Evolutionary conservation across 2,113 vertebrate species (phyloP).

Genomic region (Sylvicapra grimmia): DNA sequence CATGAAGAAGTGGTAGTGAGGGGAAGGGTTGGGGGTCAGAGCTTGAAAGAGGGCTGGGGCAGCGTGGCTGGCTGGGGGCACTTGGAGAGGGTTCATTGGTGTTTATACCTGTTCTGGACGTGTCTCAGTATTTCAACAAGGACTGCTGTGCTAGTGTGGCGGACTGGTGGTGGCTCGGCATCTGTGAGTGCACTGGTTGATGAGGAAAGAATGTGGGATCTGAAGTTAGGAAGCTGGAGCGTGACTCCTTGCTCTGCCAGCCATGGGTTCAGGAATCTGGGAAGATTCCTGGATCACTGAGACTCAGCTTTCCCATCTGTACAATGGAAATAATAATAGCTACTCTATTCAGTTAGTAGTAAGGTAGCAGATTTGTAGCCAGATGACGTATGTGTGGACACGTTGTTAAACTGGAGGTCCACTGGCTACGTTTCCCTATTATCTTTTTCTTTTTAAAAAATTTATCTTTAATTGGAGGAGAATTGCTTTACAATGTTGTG

Average conservation of each 20-base stretch:
- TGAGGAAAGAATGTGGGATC: not conserved
- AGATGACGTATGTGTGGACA: not conserved
- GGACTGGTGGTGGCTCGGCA: not conserved
- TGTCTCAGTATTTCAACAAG: not conserved
- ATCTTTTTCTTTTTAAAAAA: not conserved
- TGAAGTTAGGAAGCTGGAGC: not conserved
- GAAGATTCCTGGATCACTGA: not conserved
- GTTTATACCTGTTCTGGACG: not conserved
- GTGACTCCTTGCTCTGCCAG: not conserved
- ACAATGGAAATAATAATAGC: not conserved
- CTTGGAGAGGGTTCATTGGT: too few species aligned
- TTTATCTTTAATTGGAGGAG: not conserved
- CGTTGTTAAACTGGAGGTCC: not conserved
- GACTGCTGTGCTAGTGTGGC: not conserved
- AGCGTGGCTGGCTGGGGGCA: fast-evolving
- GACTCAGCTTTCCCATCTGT: not conserved
- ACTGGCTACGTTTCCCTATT: not conserved
- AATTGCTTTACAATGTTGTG: not conserved
- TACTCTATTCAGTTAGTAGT: not conserved
- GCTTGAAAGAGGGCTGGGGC: not conserved
- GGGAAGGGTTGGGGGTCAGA: not conserved
- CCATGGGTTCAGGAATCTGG: not conserved
- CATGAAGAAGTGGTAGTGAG: not conserved
- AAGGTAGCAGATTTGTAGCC: not conserved
- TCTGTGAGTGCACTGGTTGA: fast-evolving